Conservation (phyloP, 2,888 invertebrate genomes). For the Oasisia sp. region DNA sequence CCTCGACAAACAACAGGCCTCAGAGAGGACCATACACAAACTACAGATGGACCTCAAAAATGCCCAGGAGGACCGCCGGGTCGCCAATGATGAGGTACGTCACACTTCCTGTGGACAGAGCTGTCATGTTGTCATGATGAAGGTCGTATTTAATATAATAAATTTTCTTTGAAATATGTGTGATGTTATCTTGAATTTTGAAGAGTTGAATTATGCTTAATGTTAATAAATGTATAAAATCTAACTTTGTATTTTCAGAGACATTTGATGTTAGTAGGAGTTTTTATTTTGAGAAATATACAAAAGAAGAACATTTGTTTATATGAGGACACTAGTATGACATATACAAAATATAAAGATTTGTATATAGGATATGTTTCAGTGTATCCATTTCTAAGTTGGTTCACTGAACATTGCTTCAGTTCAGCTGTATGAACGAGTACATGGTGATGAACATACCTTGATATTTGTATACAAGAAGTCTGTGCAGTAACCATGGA, state of each 20-base stretch:
- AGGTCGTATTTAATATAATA: neutral
- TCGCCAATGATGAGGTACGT: slow-evolving; percentile 52
- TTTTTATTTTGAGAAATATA: neutral
- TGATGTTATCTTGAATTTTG: no score
- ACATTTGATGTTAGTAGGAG: neutral
- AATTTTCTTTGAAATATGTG: neutral
- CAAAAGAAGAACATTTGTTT: neutral
- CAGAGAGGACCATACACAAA: slow-evolving; percentile 51
- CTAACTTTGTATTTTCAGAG: neutral
- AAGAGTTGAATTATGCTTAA: no score
- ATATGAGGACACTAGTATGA: neutral
- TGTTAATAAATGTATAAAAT: no score
- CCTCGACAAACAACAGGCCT: slow-evolving; percentile 47
- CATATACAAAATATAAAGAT: neutral
- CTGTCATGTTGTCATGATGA: no score
- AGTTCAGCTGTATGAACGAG: no score
- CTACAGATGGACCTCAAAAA: slow-evolving; percentile 52
- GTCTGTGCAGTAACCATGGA: no score
- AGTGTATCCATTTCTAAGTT: no score
- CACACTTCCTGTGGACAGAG: no score
- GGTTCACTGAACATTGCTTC: no score
- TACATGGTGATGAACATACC: no score
- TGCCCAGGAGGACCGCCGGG: slow-evolving; percentile 50
- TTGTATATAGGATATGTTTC: neutral
- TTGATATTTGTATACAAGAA: no score